phyloP scores from a whole-genome alignment of 1,140 invertebrate species.

The Macrostomum lignano region DNA sequence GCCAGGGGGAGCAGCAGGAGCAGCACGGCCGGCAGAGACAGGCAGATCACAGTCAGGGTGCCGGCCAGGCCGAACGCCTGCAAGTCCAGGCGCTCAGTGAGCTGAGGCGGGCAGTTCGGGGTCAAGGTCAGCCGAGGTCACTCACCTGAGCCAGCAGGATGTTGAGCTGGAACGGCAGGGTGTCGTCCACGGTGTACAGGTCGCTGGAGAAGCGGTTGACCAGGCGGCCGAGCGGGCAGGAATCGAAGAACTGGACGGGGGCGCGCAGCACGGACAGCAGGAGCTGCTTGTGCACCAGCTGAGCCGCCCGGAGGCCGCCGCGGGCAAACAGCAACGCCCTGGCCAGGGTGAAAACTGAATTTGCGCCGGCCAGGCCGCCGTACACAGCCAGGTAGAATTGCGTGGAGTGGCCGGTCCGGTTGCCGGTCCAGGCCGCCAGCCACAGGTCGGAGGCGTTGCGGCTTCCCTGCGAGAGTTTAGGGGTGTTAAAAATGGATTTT shows the following conservation, averaged over 20 bases:
- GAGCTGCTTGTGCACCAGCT: slow-evolving; percentile 44
- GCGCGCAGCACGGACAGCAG: slow-evolving; percentile 50
- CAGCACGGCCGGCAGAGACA: slow-evolving; percentile 63
- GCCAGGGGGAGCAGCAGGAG: slow-evolving; percentile 45
- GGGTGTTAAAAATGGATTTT: too few species aligned
- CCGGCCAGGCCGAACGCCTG: slow-evolving; percentile 31
- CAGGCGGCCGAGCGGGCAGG: slow-evolving; percentile 60
- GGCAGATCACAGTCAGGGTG: slow-evolving; percentile 47
- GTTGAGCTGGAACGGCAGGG: slow-evolving; percentile 71
- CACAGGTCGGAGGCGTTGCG: slow-evolving; percentile 1
- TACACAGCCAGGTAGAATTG: slow-evolving; percentile 54
- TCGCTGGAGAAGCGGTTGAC: slow-evolving; percentile 83
- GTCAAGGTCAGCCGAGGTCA: too few species aligned
- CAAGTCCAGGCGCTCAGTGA: too few species aligned
- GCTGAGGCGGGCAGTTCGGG: too few species aligned
- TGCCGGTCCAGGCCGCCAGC: too few species aligned
- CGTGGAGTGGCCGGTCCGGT: too few species aligned
- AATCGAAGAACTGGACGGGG: slow-evolving; percentile 56
- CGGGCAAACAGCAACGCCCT: slow-evolving; percentile 81
- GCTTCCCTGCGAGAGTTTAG: background rate
- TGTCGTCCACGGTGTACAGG: slow-evolving; percentile 66
- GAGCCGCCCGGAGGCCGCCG: slow-evolving; percentile 63
- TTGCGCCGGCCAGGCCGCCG: slow-evolving; percentile 42
- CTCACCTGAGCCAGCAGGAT: slow-evolving; percentile 76
- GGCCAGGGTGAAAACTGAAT: slow-evolving; percentile 55